Conservation (phyloP, 2,888 invertebrate species). For the Cyaniris semiargus region DNA sequence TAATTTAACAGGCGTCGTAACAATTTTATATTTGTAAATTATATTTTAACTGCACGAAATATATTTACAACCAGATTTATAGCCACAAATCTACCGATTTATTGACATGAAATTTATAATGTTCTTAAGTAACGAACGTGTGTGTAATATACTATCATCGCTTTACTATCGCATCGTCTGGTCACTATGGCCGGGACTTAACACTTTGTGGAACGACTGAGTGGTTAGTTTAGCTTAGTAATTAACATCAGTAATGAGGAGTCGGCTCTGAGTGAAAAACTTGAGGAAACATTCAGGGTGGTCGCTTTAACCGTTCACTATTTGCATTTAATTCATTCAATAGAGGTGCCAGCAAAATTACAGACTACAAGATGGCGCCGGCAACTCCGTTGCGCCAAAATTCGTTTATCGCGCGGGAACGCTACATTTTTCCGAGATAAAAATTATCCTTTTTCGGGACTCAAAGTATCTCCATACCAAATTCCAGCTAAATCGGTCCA, state of each 20-base stretch:
- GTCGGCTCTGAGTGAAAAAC: conserved; percentile 24
- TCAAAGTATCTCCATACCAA: too few species aligned
- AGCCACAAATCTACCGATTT: too few species aligned
- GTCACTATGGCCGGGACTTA: not conserved
- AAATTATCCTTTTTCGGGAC: too few species aligned
- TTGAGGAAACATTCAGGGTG: conserved; percentile 25
- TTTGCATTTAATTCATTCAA: conserved; percentile 19
- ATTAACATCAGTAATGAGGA: conserved; percentile 42
- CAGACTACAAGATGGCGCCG: too few species aligned
- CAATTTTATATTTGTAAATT: not conserved
- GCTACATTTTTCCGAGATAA: too few species aligned
- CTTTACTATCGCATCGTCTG: not conserved
- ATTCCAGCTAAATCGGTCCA: too few species aligned
- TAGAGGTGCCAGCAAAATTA: not conserved
- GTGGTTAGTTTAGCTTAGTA: conserved; percentile 43
- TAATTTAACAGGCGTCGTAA: not conserved
- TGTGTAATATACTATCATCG: not conserved
- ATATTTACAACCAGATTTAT: too few species aligned
- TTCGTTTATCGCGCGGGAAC: too few species aligned
- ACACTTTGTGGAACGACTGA: conserved; percentile 38
- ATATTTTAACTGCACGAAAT: too few species aligned
- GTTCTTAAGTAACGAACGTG: too few species aligned
- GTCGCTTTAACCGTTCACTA: conserved; percentile 18
- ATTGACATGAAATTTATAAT: too few species aligned
- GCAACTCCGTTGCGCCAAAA: too few species aligned